Evolutionary conservation across 2,888 invertebrate genomes (phyloP).

Genomic region (Mechanitis mazaeus): DNA sequence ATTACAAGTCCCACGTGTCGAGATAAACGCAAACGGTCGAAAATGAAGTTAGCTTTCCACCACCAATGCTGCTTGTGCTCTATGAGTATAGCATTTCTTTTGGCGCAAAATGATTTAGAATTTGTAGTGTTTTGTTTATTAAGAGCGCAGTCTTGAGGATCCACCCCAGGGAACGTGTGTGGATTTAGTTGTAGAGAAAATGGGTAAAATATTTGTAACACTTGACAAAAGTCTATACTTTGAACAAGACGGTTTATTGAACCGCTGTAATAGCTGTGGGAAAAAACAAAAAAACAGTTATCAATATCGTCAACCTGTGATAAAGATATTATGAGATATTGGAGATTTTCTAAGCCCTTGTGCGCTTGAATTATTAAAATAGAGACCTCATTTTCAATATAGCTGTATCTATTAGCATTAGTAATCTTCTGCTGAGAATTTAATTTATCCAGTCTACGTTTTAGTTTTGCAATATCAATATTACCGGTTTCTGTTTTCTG

Average conservation of each 20-base stretch:
- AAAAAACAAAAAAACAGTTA: conserved; percentile 42
- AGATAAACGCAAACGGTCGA: conserved; percentile 35
- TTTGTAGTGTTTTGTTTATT: not conserved
- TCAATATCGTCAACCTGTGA: conserved; percentile 39
- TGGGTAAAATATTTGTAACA: conserved; percentile 50
- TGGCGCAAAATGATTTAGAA: conserved; percentile 22
- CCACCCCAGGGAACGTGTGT: conserved; percentile 39
- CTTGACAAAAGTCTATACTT: conserved; percentile 44
- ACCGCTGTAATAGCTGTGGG: conserved; percentile 45
- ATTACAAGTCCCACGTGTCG: conserved; percentile 35
- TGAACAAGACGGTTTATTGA: conserved; percentile 36
- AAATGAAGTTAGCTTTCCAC: conserved; percentile 50
- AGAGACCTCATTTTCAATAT: conserved; percentile 31
- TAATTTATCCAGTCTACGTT: conserved; percentile 27
- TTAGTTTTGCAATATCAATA: conserved; percentile 18
- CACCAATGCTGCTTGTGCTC: conserved; percentile 55
- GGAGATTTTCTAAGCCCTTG: conserved; percentile 36
- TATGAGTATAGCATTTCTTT: conserved; percentile 36
- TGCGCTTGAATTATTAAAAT: conserved; percentile 39
- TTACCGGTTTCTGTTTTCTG: not conserved
- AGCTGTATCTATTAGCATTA: conserved; percentile 31
- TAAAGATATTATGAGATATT: conserved; percentile 40
- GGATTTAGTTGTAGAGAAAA: conserved; percentile 46
- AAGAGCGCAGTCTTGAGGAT: conserved; percentile 34
- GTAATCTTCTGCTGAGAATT: conserved; percentile 35